Conservation (phyloP, 2,888 invertebrate species). For the Melanostoma mellinum region DNA sequence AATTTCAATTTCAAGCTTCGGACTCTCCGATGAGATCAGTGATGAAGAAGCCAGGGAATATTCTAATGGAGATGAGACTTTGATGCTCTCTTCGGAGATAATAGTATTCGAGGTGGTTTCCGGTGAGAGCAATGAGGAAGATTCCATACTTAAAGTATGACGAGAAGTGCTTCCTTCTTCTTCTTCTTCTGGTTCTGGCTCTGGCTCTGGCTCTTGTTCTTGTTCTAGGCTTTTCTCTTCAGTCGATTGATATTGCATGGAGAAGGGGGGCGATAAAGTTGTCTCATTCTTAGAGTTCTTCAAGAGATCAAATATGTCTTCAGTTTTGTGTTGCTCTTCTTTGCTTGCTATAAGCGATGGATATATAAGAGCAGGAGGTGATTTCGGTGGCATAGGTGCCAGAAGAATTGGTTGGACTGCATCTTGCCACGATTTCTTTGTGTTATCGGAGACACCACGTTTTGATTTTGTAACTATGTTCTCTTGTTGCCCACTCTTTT, state of each 20-base stretch:
- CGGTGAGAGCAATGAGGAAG: slow-evolving; percentile 35
- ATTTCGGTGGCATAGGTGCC: slow-evolving; percentile 50
- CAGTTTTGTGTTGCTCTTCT: slow-evolving; percentile 63
- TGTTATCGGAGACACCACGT: slow-evolving; percentile 16
- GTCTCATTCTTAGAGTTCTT: slow-evolving; percentile 77
- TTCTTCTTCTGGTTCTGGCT: slow-evolving; percentile 7
- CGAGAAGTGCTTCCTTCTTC: not conserved
- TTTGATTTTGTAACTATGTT: slow-evolving; percentile 72
- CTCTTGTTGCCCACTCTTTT: slow-evolving; percentile 61
- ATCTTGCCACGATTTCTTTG: slow-evolving; percentile 31
- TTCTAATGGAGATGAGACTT: slow-evolving; percentile 34
- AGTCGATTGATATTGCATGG: slow-evolving; percentile 21
- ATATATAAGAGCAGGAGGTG: slow-evolving; percentile 57
- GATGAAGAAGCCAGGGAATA: slow-evolving; percentile 32
- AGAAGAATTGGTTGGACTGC: slow-evolving; percentile 18
- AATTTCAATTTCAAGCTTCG: slow-evolving; percentile 52
- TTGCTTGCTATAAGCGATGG: slow-evolving; percentile 34
- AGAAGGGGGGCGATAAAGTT: slow-evolving; percentile 27
- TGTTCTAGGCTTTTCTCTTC: not conserved
- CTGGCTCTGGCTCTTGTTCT: slow-evolving; percentile 30
- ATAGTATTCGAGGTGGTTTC: slow-evolving; percentile 55
- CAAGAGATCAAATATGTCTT: slow-evolving; percentile 80
- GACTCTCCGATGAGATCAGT: slow-evolving; percentile 44
- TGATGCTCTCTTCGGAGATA: slow-evolving; percentile 46
- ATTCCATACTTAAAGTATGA: not conserved